Conservation (phyloP, 2,797 vertebrate species). For the Merluccius polli region DNA sequence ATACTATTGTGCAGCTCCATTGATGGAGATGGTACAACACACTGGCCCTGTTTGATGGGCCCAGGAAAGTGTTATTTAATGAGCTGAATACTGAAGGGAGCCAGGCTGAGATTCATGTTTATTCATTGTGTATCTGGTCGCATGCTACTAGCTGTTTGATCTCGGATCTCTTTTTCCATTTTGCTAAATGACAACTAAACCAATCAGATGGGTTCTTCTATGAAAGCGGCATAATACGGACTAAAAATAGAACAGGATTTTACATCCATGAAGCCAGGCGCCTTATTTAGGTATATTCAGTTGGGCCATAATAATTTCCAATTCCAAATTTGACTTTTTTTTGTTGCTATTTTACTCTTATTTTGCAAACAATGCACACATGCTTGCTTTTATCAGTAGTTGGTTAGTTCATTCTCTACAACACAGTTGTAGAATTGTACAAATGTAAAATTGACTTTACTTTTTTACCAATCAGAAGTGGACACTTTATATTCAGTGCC, state of each 20-base stretch:
- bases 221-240: background rate
- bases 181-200: slow-evolving; percentile 11
- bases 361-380: no score
- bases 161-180: background rate
- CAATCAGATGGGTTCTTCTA: background rate
- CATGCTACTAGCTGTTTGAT: slow-evolving; percentile 18
- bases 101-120: slow-evolving; percentile 15
- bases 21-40: slow-evolving; percentile 8
- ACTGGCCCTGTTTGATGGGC: slow-evolving; percentile 29
- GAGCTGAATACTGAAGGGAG: slow-evolving; percentile 19
- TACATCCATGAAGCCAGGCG: background rate
- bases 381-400: no score
- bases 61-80: slow-evolving; percentile 29
- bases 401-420: no score
- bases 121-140: slow-evolving; percentile 19
- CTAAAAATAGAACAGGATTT: background rate
- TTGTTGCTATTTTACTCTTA: background rate
- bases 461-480: no score
- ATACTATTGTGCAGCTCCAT: background rate
- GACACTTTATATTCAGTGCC: no score
- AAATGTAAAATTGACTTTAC: no score
- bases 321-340: background rate
- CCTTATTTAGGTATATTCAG: background rate
- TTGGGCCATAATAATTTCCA: background rate
- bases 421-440: no score